A percentile compares a stretch with the other conserved stretches of the same genome.
Conservation (phyloP, 1,140 invertebrate genomes). For the Globodera ellingtonae region DNA sequence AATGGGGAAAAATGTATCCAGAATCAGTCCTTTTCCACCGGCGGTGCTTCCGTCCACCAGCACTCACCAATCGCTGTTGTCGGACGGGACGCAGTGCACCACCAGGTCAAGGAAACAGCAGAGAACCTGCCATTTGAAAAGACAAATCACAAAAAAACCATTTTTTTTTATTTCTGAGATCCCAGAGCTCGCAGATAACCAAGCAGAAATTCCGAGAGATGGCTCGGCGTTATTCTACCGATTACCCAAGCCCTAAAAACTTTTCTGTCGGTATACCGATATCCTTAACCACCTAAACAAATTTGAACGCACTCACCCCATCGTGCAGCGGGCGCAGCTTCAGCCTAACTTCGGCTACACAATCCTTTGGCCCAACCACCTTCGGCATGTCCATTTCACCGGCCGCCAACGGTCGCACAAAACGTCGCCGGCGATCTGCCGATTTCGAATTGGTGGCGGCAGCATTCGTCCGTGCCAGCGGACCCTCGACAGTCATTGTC, state of each 20-base stretch:
- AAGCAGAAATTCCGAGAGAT: neutral
- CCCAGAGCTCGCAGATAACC: neutral
- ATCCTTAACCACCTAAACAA: no score
- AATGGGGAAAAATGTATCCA: neutral
- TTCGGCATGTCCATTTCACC: neutral
- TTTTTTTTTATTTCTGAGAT: neutral
- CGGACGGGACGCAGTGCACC: neutral
- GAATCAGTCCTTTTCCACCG: neutral
- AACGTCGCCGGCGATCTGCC: neutral
- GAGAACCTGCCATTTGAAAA: neutral
- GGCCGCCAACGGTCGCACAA: slow-evolving; percentile 3
- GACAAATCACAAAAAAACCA: neutral
- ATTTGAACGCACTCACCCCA: neutral
- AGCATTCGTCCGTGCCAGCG: neutral
- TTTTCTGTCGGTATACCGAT: neutral
- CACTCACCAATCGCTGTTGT: neutral
- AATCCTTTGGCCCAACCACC: slow-evolving; percentile 9
- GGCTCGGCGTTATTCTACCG: slow-evolving; percentile 5
- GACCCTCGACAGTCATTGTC: neutral
- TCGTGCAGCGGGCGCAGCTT: slow-evolving; percentile 17
- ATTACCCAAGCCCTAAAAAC: neutral
- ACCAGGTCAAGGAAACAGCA: neutral
- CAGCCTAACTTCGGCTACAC: slow-evolving; percentile 8
- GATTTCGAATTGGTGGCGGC: neutral
- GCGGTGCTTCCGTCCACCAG: no score